Evolutionary conservation across 1,140 invertebrate genomes (phyloP).

Genomic region (Cataglyphis hispanica): DNA sequence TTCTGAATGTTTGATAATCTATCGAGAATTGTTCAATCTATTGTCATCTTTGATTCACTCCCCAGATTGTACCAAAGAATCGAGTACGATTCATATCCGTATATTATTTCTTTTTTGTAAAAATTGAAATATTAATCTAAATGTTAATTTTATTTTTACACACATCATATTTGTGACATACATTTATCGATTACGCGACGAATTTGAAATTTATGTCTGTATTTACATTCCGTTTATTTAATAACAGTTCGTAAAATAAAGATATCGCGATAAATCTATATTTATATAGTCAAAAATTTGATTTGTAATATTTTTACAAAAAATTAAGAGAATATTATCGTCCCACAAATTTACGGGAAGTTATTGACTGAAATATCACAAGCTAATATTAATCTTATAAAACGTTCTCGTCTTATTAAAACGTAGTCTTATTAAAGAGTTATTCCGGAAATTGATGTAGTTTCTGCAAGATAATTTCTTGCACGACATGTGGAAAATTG

Average conservation of each 20-base stretch:
- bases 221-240: background rate
- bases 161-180: too few species aligned
- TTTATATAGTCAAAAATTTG: conserved; percentile 9
- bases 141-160: too few species aligned
- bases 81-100: background rate
- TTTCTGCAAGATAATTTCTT: conserved; percentile 9
- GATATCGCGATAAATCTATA: background rate
- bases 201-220: background rate
- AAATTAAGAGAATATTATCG: conserved; percentile 1
- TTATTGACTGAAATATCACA: background rate
- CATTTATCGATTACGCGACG: background rate
- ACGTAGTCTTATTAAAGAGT: background rate
- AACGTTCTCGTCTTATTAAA: too few species aligned
- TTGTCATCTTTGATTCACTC: background rate
- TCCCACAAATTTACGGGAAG: background rate
- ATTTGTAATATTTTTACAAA: background rate
- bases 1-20: conserved; percentile 11
- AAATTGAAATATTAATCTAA: background rate
- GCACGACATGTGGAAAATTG: conserved; percentile 49
- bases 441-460: conserved; percentile 30
- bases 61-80: background rate
- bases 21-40: background rate
- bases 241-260: background rate
- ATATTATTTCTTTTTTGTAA: background rate
- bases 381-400: background rate